A percentile compares a stretch with the other conserved stretches of the same genome.
Conservation (phyloP, 2,888 invertebrate species). For the Athalia rosae region DNA sequence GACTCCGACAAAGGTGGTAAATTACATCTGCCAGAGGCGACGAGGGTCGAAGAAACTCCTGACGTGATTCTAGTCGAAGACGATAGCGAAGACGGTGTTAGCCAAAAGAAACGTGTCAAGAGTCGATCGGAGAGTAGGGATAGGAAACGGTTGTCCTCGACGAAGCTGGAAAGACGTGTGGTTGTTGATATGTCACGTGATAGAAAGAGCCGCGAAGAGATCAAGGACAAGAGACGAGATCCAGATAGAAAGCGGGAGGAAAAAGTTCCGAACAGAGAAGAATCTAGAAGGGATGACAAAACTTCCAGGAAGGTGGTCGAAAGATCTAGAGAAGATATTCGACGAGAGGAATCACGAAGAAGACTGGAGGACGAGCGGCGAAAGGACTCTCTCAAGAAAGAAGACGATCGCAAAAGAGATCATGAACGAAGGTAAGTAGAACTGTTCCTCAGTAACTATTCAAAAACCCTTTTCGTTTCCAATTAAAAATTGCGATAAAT, state of each 20-base stretch:
- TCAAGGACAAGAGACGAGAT: conserved; percentile 60
- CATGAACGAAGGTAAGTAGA: conserved; percentile 67
- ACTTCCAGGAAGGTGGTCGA: conserved; percentile 70
- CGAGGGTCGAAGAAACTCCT: conserved; percentile 74
- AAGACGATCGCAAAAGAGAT: conserved; percentile 70
- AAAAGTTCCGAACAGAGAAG: conserved; percentile 60
- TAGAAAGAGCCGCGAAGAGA: conserved; percentile 60
- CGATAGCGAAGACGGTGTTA: conserved; percentile 77
- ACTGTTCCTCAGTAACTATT: conserved; percentile 41
- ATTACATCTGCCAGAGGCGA: conserved; percentile 66
- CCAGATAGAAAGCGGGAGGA: conserved; percentile 66
- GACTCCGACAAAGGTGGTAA: conserved; percentile 78
- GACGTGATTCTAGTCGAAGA: conserved; percentile 81
- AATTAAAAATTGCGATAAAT: conserved; percentile 9
- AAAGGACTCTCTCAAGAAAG: conserved; percentile 69
- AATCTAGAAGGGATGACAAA: conserved; percentile 73
- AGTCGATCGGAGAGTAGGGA: conserved; percentile 69
- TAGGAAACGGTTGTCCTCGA: conserved; percentile 59
- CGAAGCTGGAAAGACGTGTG: conserved; percentile 68
- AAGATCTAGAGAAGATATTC: conserved; percentile 72
- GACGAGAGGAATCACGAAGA: conserved; percentile 69
- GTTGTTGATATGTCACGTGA: conserved; percentile 69
- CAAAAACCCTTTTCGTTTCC: background rate
- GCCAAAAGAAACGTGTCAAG: conserved; percentile 72
- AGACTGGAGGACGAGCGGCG: conserved; percentile 70